phyloP scores from a whole-genome alignment of 2,113 vertebrate genomes.

The Archilochus colubris region DNA sequence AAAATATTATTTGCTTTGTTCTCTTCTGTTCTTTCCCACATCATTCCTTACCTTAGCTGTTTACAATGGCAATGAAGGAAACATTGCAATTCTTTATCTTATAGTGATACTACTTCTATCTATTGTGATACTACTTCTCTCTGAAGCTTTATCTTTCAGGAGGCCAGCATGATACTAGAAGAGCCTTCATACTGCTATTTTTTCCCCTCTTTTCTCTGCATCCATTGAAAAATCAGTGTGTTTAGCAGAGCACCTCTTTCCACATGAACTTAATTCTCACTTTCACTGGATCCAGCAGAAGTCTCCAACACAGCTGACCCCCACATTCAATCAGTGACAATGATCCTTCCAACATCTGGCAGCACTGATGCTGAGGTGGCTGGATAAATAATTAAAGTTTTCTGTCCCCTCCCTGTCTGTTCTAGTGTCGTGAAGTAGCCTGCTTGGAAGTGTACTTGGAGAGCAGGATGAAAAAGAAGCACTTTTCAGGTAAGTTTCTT shows the following conservation, averaged over 20 bases:
- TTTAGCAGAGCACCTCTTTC: not conserved
- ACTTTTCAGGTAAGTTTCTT: slow-evolving; percentile 31
- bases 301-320: not conserved
- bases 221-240: not conserved
- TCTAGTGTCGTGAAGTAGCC: slow-evolving; percentile 62
- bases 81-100: not conserved
- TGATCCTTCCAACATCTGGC: not conserved
- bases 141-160: not conserved
- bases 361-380: not conserved
- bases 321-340: not conserved
- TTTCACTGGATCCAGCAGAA: not conserved
- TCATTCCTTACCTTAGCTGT: not conserved
- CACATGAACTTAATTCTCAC: not conserved
- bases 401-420: not conserved
- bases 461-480: slow-evolving; percentile 24
- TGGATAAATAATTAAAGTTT: not conserved
- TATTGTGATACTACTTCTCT: too few species aligned
- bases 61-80: not conserved
- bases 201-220: not conserved
- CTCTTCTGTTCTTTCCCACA: not conserved
- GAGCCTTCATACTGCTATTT: not conserved
- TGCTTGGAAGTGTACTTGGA: slow-evolving; percentile 60
- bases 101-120: not conserved
- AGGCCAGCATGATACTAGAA: not conserved
- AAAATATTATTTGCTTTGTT: slow-evolving; percentile 1